Evolutionary conservation across 2,797 vertebrate genomes (phyloP).

Genomic region (Hemibagrus guttatus): DNA sequence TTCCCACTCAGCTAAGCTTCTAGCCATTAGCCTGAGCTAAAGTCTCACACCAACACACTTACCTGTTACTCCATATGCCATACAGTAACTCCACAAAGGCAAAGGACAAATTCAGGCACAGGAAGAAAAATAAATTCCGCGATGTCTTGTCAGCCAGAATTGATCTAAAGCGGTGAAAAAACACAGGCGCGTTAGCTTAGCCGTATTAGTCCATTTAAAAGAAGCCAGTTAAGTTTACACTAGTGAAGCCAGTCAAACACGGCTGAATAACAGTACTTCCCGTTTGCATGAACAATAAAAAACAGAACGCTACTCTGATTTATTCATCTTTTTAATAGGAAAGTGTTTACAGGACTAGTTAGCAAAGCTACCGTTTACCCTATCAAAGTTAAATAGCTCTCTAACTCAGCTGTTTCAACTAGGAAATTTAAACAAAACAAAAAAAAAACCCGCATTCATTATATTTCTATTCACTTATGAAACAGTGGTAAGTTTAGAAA

Average conservation of each 20-base stretch:
- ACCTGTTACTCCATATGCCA: constrained; percentile 99
- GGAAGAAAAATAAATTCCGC: constrained; percentile 92
- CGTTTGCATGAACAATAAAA: not conserved
- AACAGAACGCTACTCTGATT: not conserved
- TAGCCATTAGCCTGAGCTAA: constrained; percentile 50
- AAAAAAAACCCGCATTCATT: not conserved
- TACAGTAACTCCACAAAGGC: constrained; percentile 93
- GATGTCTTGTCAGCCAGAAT: constrained; percentile 95
- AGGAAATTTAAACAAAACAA: too few species aligned
- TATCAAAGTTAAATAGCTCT: not conserved
- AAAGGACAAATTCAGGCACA: constrained; percentile 93
- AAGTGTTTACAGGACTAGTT: not conserved
- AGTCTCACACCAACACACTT: constrained; percentile 48
- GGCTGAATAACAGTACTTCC: not conserved
- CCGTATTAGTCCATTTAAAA: not conserved
- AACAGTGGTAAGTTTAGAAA: not conserved
- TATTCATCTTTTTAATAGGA: not conserved
- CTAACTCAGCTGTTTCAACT: not conserved
- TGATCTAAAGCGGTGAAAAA: constrained; percentile 74
- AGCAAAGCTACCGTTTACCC: not conserved
- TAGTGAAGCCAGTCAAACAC: not conserved
- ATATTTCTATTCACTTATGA: not conserved
- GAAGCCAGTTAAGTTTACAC: not conserved
- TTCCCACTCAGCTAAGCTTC: constrained; percentile 5
- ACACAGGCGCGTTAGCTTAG: not conserved